phyloP scores from a whole-genome alignment of 2,888 invertebrate species.

The Pegoplata infirma region DNA sequence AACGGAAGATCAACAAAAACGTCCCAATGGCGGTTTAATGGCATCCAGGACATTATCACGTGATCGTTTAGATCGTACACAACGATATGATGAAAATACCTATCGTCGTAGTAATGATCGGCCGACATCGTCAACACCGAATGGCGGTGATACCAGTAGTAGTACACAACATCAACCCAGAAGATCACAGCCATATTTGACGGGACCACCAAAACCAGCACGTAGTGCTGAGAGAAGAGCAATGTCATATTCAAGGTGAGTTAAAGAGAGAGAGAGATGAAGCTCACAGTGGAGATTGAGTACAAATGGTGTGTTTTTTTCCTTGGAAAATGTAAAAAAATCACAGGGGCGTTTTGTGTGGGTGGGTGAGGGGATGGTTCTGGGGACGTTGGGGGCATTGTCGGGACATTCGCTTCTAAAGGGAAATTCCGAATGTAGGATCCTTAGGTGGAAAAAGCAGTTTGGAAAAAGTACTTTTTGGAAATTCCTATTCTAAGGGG shows the following conservation, averaged over 20 bases:
- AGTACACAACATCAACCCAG: slow-evolving; percentile 59
- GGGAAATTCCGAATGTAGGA: too few relatives aligned
- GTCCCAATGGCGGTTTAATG: slow-evolving; percentile 64
- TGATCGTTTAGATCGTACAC: slow-evolving; percentile 68
- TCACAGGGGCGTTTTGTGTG: too few relatives aligned
- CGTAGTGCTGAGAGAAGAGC: slow-evolving; percentile 73
- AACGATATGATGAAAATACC: slow-evolving; percentile 70
- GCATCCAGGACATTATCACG: slow-evolving; percentile 69
- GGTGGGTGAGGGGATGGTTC: too few relatives aligned
- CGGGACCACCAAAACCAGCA: slow-evolving; percentile 78
- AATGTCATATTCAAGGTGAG: slow-evolving; percentile 68
- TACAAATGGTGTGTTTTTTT: too few relatives aligned
- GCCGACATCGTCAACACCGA: slow-evolving; percentile 60
- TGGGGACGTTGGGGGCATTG: too few relatives aligned
- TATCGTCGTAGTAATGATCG: slow-evolving; percentile 69
- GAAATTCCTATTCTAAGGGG: too few relatives aligned
- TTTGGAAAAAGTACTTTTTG: too few relatives aligned
- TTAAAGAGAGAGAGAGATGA: too few relatives aligned
- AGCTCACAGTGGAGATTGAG: too few relatives aligned
- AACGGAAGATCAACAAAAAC: slow-evolving; percentile 74
- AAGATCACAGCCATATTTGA: slow-evolving; percentile 61
- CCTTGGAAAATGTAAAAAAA: too few relatives aligned
- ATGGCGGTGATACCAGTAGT: slow-evolving; percentile 58
- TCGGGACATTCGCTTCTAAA: too few relatives aligned
- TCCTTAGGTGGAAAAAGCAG: too few relatives aligned